These are phyloP conservation scores for Ginglymostoma cirratum DNA, from an alignment of 2,113 vertebrate species.

Conservation along the genomic window DNA sequence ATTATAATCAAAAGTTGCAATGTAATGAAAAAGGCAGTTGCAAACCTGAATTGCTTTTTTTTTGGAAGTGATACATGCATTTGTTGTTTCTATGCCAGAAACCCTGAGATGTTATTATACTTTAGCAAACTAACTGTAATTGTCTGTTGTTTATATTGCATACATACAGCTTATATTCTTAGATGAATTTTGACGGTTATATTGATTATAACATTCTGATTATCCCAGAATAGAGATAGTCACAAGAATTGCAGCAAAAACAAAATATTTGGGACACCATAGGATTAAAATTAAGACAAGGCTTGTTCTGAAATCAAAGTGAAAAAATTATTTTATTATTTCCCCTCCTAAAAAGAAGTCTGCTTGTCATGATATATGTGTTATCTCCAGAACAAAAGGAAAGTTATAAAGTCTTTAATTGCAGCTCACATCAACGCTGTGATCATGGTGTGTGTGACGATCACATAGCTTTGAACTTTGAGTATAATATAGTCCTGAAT, in stretches of 20 bases:
- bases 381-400: conserved; percentile 6
- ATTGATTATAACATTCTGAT: conserved; percentile 12
- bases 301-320: neutral
- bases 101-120: neutral
- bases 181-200: neutral
- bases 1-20: neutral
- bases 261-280: neutral
- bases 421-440: neutral
- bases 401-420: neutral
- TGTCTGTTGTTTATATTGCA: neutral
- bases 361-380: neutral
- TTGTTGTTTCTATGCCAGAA: neutral
- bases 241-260: neutral
- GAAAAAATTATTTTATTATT: neutral
- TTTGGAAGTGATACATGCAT: neutral
- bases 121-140: neutral
- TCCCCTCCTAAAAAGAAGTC: neutral
- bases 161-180: neutral
- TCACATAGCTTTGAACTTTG: neutral
- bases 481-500: neutral
- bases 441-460: neutral
- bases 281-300: neutral
- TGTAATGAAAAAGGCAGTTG: neutral
- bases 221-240: neutral
- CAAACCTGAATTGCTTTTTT: neutral